These are phyloP conservation scores for Anthrax anthrax DNA, from an alignment of 2,888 invertebrate species.

Conservation along the genomic window DNA sequence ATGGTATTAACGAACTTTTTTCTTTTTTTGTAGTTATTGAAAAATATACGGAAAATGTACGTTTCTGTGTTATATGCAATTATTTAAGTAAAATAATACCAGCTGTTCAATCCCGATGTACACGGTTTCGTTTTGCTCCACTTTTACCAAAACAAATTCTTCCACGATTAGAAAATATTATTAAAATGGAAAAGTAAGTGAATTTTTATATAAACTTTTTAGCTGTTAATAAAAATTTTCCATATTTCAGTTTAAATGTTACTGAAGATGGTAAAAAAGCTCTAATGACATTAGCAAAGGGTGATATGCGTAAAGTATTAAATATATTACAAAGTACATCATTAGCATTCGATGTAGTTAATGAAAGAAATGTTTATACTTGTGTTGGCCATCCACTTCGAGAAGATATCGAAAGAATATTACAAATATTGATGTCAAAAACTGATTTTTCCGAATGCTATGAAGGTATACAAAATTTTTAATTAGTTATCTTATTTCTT, in stretches of 20 bases:
- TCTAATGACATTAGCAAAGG: conserved; percentile 74
- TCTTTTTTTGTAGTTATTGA: conserved; percentile 63
- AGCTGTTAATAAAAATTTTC: too few relatives aligned
- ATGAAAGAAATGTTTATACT: conserved; percentile 79
- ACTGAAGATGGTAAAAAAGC: conserved; percentile 83
- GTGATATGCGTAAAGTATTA: conserved; percentile 95
- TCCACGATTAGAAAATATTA: conserved; percentile 74
- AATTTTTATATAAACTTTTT: too few relatives aligned
- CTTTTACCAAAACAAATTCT: conserved; percentile 71
- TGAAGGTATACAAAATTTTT: conserved; percentile 18
- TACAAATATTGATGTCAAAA: conserved; percentile 56
- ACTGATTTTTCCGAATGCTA: conserved; percentile 25
- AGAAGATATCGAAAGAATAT: conserved; percentile 72
- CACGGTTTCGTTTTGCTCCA: conserved; percentile 90
- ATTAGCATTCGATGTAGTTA: conserved; percentile 79
- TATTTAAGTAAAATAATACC: conserved; percentile 98
- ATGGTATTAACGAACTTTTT: neutral
- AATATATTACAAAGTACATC: conserved; percentile 95
- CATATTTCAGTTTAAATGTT: conserved; percentile 68
- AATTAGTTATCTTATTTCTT: neutral
- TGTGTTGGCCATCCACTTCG: conserved; percentile 95
- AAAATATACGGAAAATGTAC: conserved; percentile 95
- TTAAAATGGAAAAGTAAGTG: conserved; percentile 61
- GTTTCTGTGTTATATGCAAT: conserved; percentile 98
- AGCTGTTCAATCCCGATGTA: conserved; percentile 95